These are phyloP conservation scores for Tetramorium parvispinum DNA, from an alignment of 1,140 invertebrate genomes.

Conservation along the genomic window DNA sequence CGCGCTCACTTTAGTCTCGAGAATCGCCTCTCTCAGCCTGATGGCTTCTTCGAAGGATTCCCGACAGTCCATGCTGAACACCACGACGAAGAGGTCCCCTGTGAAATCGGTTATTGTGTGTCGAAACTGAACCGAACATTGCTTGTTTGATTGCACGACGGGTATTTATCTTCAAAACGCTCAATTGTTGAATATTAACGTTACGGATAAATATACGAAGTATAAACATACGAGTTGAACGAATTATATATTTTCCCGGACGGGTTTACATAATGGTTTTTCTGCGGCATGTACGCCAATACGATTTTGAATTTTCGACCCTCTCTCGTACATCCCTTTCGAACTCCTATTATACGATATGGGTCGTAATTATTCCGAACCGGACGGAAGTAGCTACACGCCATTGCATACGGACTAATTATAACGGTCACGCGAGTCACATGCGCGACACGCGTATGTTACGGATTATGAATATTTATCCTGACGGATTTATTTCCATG, in stretches of 20 bases:
- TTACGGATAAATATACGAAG: not conserved
- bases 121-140: not conserved
- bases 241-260: not conserved
- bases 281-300: not conserved
- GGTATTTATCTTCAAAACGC: not conserved
- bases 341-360: conserved; percentile 6
- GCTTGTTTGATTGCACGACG: not conserved
- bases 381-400: not conserved
- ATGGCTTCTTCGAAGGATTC: conserved; percentile 95
- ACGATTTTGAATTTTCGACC: not conserved
- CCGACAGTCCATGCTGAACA: conserved; percentile 94
- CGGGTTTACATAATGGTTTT: not conserved
- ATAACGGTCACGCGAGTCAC: conserved; percentile 49
- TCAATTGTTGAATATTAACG: not conserved
- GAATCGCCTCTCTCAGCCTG: conserved; percentile 92
- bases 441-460: not conserved
- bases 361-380: conserved; percentile 20
- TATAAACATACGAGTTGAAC: too few species aligned
- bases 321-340: not conserved
- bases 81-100: conserved; percentile 94
- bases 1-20: conserved; percentile 92
- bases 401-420: conserved; percentile 45
- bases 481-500: conserved; percentile 47
- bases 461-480: conserved; percentile 55
- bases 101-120: conserved; percentile 58